Evolutionary conservation across 2,113 vertebrate genomes (phyloP).

Genomic region (Tylochromis polylepis): DNA sequence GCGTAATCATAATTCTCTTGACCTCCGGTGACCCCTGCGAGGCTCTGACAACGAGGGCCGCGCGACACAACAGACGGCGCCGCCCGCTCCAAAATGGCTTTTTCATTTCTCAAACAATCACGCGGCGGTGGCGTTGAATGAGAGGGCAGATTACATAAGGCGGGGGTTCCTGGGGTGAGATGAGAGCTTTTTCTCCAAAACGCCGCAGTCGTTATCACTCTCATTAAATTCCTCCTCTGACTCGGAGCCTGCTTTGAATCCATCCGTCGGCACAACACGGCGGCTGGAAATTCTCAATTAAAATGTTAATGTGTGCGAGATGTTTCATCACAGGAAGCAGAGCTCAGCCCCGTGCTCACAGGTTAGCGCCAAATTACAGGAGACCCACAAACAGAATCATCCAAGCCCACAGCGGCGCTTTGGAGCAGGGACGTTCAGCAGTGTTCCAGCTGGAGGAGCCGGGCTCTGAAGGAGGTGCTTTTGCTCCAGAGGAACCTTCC

Average conservation of each 20-base stretch:
- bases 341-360: background rate
- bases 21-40: conserved; percentile 62
- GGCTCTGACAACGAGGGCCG: conserved; percentile 66
- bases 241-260: conserved; percentile 40
- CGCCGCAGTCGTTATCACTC: background rate
- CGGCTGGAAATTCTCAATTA: conserved; percentile 55
- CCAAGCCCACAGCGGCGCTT: background rate
- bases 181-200: conserved; percentile 44
- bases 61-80: conserved; percentile 60
- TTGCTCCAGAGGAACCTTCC: background rate
- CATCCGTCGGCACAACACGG: conserved; percentile 15
- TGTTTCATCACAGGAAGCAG: background rate
- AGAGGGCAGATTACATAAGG: conserved; percentile 63
- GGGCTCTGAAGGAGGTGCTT: background rate
- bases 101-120: conserved; percentile 80
- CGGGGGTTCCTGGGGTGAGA: conserved; percentile 29
- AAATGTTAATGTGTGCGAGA: conserved; percentile 64
- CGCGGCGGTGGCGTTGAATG: conserved; percentile 55
- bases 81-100: conserved; percentile 68
- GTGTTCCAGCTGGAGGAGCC: background rate
- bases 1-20: conserved; percentile 73
- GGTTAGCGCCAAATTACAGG: background rate
- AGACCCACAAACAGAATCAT: background rate
- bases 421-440: background rate
- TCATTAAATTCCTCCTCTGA: conserved; percentile 22